Percentiles rank a stretch among this genome's conserved stretches.
These are phyloP conservation scores for Columba janthina DNA, from an alignment of 2,113 vertebrate species.

Conservation along the genomic window DNA sequence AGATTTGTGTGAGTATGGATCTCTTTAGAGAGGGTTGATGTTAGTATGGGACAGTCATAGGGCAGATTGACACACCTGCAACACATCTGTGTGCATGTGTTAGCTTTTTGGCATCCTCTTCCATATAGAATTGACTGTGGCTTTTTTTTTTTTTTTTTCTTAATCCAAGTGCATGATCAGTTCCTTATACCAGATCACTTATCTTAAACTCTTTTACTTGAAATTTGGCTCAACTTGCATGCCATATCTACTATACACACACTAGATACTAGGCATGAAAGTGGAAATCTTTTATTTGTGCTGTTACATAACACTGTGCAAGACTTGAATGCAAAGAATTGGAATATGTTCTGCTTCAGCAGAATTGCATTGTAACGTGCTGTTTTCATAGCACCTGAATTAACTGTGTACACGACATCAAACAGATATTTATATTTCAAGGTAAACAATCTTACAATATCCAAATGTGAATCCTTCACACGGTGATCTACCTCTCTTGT, in stretches of 20 bases:
- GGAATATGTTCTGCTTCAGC: neutral
- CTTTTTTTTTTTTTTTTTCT: neutral
- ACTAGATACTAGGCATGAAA: neutral
- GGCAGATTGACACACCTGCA: neutral
- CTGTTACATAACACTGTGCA: neutral
- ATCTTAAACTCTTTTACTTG: neutral
- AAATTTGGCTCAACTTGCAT: neutral
- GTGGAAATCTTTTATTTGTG: neutral
- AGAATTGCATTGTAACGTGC: neutral
- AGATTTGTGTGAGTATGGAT: neutral
- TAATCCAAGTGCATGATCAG: neutral
- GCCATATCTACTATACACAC: neutral
- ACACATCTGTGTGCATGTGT: fast-evolving
- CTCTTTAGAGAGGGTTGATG: neutral
- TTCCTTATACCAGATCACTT: neutral
- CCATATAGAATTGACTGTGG: neutral
- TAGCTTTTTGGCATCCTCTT: neutral
- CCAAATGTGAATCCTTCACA: neutral
- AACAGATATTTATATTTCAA: neutral
- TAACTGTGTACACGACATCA: neutral
- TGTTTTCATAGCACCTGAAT: neutral
- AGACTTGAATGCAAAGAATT: neutral
- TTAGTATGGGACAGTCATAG: neutral
- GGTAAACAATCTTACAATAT: neutral
- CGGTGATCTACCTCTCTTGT: neutral